Conservation (phyloP, 2,113 vertebrate genomes). For the Amblyornis subalaris region DNA sequence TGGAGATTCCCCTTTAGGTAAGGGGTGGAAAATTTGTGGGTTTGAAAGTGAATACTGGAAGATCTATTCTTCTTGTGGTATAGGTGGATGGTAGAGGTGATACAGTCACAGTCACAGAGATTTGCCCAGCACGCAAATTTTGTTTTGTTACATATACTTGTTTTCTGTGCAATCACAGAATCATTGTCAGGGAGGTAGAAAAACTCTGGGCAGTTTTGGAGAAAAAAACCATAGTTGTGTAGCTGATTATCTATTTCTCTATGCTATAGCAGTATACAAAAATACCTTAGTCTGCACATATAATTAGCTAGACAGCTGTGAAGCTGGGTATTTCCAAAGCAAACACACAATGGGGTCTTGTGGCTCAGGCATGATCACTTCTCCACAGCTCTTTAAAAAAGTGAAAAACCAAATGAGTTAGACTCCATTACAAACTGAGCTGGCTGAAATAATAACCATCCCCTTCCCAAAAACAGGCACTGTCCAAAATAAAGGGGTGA, state of each 20-base stretch:
- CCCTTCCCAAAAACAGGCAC: background rate
- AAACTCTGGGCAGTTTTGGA: background rate
- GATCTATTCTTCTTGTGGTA: background rate
- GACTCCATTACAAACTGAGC: background rate
- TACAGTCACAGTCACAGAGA: background rate
- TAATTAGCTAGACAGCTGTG: background rate
- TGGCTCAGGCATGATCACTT: background rate
- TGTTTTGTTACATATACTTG: background rate
- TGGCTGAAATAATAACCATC: background rate
- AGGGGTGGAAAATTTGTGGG: background rate
- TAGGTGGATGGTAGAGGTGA: background rate
- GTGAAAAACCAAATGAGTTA: background rate
- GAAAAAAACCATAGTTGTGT: background rate
- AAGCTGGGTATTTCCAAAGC: background rate
- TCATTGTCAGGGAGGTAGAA: background rate
- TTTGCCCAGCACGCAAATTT: rapidly evolving
- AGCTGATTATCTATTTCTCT: background rate
- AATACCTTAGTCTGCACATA: background rate
- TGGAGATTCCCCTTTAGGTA: background rate
- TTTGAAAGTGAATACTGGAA: background rate
- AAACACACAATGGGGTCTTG: background rate
- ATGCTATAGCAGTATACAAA: background rate
- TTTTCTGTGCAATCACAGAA: background rate
- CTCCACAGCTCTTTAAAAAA: background rate
- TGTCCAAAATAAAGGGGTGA: background rate